A percentile compares a stretch with the other conserved stretches of the same genome.
phyloP scores from a whole-genome alignment of 1,140 invertebrate species.

The Drosophila fuyamai region DNA sequence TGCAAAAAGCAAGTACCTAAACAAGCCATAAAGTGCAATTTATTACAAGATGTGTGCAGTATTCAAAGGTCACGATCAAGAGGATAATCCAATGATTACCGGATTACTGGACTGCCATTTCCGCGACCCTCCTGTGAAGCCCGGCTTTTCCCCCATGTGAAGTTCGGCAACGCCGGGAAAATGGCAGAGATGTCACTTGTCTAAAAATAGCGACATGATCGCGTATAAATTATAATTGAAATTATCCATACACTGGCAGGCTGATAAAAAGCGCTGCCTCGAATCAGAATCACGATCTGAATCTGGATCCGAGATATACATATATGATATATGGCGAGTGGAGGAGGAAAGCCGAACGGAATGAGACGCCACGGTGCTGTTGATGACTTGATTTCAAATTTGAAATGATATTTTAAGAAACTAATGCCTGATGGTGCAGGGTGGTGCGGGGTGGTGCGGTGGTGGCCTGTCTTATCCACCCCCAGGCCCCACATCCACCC shows the following conservation, averaged over 20 bases:
- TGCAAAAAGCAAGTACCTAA: too few species aligned
- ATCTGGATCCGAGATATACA: slow-evolving; percentile 11
- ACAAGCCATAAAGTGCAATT: too few species aligned
- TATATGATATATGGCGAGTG: slow-evolving; percentile 9
- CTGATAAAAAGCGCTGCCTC: slow-evolving; percentile 34
- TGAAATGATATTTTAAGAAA: slow-evolving; percentile 83
- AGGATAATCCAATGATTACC: too few species aligned
- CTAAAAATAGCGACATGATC: slow-evolving; percentile 71
- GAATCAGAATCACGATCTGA: slow-evolving; percentile 1
- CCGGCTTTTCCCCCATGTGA: not conserved
- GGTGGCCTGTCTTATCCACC: slow-evolving; percentile 11
- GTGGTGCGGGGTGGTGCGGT: not conserved
- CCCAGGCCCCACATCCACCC: slow-evolving; percentile 1
- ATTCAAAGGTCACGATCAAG: not conserved
- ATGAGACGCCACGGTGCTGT: slow-evolving; percentile 15
- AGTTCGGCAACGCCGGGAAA: not conserved
- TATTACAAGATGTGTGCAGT: too few species aligned
- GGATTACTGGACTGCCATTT: not conserved
- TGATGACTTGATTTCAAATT: slow-evolving; percentile 81
- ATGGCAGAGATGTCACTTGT: slow-evolving; percentile 31
- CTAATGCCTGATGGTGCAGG: slow-evolving; percentile 49
- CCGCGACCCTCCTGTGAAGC: not conserved
- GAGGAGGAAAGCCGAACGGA: slow-evolving; percentile 1
- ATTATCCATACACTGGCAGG: slow-evolving; percentile 52
- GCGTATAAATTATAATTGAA: slow-evolving; percentile 82